These are phyloP conservation scores for Hephaestus fuliginosus DNA, from an alignment of 2,797 vertebrate genomes.

Conservation along the genomic window DNA sequence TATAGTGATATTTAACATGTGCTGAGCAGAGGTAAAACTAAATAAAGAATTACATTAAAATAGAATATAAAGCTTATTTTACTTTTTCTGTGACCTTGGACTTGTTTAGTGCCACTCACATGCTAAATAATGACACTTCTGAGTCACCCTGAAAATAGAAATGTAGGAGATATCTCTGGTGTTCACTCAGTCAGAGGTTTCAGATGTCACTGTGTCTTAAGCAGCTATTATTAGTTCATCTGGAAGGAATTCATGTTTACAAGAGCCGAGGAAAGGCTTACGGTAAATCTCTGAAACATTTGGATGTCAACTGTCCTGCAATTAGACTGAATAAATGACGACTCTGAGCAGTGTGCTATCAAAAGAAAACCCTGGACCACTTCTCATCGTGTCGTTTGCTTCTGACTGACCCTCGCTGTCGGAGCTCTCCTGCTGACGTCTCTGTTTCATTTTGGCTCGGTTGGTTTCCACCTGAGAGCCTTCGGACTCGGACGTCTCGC, in stretches of 20 bases:
- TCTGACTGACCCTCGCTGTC: slow-evolving; percentile 90
- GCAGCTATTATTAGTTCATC: background rate
- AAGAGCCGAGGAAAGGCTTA: background rate
- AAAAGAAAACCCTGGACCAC: background rate
- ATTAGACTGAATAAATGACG: background rate
- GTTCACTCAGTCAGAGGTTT: background rate
- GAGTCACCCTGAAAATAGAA: too few species aligned
- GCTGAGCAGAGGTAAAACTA: too few species aligned
- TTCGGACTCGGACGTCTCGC: slow-evolving; percentile 95
- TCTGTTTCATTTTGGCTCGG: slow-evolving; percentile 85
- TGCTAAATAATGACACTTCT: too few species aligned
- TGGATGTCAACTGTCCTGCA: background rate
- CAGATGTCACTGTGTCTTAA: background rate
- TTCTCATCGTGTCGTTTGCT: background rate
- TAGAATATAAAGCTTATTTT: too few species aligned
- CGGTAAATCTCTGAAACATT: background rate
- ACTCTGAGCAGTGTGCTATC: too few species aligned
- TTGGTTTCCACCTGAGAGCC: slow-evolving; percentile 90
- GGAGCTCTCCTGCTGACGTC: slow-evolving; percentile 89
- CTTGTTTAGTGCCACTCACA: too few species aligned
- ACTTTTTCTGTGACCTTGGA: too few species aligned
- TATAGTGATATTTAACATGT: too few species aligned
- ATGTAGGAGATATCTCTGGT: too few species aligned
- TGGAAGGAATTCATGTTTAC: background rate
- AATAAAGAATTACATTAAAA: too few species aligned